Evolutionary conservation across 2,888 invertebrate genomes (phyloP), one percentile per base, ranked within the genome.

Genomic region (Lysandra coridon): DNA sequence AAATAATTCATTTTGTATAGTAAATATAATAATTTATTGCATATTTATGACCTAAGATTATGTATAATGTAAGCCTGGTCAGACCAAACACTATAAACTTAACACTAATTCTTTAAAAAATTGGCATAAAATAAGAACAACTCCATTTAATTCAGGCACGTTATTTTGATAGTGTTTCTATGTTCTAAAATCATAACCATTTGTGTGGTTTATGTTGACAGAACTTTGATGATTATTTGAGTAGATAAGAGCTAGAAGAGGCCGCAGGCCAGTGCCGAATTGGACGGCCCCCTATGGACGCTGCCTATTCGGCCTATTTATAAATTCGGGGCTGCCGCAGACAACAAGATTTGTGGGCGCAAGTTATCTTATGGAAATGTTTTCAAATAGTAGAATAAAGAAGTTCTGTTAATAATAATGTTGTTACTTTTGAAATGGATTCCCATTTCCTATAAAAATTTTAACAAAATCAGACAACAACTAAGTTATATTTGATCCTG

Each of bases 91-190:
- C 80, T 80, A 78, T 81, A 73, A 78, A 57, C 83, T 84, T 83
- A 85, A 82, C 62, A 78, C 82, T 85, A 84, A 80, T 81, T 82
- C 75, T 79, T 80, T 78, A 80, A 83, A 83, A 84, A 85, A 85
- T 85, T 84, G 84, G 84, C 84, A 83, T 85, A 83, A 84, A 83
- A 84, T 84, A 85, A 85, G 84, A 84, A 84, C 83, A 83, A 84
- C 83, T 85, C 82, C 83, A 85, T 83, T 84, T 80, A 83, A 79
- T 85, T 84, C 83, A 85, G 85, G 85, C 85, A 85, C 85, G 81
- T 83, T 83, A 82, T 83, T 82, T 82, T 81, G 79, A 82, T 82
- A 80, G 79, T 81, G 81, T 83, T 82, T 82, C 82, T 75, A 79
- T 79, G 57, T 49, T 83, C 81, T 76, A 79, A 80, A 82, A 83